Evolutionary conservation across 2,888 invertebrate species (phyloP).

Genomic region (Andricus curvator): DNA sequence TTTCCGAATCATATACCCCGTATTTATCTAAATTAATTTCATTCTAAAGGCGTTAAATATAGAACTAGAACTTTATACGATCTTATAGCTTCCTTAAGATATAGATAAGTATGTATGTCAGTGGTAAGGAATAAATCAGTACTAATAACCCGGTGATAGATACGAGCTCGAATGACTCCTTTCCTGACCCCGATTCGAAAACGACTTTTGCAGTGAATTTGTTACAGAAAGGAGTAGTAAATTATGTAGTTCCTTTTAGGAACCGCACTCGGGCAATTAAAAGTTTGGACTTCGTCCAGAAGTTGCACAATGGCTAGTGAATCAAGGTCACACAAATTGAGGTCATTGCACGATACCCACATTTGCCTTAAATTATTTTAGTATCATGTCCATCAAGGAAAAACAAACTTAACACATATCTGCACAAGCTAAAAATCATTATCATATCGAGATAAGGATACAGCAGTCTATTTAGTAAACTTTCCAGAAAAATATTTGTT

Average conservation of each 20-base stretch:
- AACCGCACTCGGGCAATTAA: constrained; percentile 34
- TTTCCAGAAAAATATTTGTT: no score
- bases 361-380: background rate
- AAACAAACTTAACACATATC: background rate
- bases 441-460: no score
- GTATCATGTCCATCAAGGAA: background rate
- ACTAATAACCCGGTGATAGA: constrained; percentile 22
- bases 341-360: constrained; percentile 16
- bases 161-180: background rate
- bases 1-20: background rate
- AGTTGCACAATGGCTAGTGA: constrained; percentile 4
- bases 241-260: constrained; percentile 35
- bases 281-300: constrained; percentile 18
- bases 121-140: background rate
- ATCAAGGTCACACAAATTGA: constrained; percentile 27
- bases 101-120: background rate
- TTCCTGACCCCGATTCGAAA: constrained; percentile 12
- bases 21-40: background rate
- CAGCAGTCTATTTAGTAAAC: no score
- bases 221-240: constrained; percentile 14
- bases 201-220: background rate
- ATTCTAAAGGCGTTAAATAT: background rate
- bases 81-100: background rate
- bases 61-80: background rate
- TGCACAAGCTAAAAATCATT: no score